Evolutionary conservation across 2,888 invertebrate genomes (phyloP), one percentile per base, ranked within the genome.

Genomic region (Hemicrepidius hirtus): DNA sequence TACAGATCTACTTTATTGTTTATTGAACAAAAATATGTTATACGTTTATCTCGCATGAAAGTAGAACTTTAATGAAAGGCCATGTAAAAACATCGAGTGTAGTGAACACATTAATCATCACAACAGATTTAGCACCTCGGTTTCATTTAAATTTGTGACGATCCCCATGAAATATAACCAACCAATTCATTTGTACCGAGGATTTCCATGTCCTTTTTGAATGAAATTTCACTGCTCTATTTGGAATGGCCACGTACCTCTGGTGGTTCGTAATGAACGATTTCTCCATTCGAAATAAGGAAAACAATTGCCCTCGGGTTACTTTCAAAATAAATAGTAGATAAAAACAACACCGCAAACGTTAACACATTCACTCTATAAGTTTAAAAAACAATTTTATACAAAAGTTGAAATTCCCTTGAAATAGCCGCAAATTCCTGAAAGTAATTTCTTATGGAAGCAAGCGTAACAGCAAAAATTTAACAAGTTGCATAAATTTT

Each of bases 291-390:
- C 20, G 20, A 50, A 18, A 46, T 10, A 12, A 50, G 20, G 24
- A 12, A 50, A 50, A 21, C 24, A 7, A 24, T 46, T 13, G 5
- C 50, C 46, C 20, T 46, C 18, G 1, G 1, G 3, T 16, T 13
- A 32, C 53, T 53, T 53, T 53, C 53, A 32, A 32, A 28, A 50
- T 5, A 24, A 18, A 18, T 9, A 6, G 13, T 13, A 20, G 0
- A 53, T n/a, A 53, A 24, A 53, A 53, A 49, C 49, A 10, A 18
- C 13, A 60, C 32, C 37, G 18, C 37, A 57, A 57, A 57, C 21
- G 12, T 16, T n/a, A 24, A 32, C 7, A 32, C 32, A 32, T 5
- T 13, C 40, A 40, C n/a, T 13, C n/a, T 13, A n/a, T n/a, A n/a
- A n/a, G 3, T 40, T 13, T 40, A 13, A 40, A 40, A 40, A n/a